Evolutionary conservation across 2,888 invertebrate species (phyloP), one percentile per base, ranked within the genome.

Genomic region (Apamea epomidion): DNA sequence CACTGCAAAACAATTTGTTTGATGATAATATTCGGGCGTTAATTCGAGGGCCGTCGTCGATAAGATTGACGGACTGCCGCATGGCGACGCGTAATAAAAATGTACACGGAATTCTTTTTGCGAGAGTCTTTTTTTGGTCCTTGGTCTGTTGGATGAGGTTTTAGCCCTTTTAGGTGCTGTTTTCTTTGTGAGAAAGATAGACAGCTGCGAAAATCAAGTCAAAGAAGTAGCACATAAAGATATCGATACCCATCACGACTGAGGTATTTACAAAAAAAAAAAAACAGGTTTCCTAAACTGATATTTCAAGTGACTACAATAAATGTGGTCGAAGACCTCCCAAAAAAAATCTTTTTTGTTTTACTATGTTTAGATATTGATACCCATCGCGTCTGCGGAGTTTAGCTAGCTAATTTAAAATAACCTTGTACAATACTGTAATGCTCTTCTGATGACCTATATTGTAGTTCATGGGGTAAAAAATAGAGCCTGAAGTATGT

Each of bases 11-110:
- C 91, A 93, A 93, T 93, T 93, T 92, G 91, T 92, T 91, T 91
- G 86, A 87, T 88, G 90, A 90, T 92, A 91, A 91, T 93, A 91
- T 92, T 91, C 87, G 83, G 90, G 92, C 92, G 92, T 92, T 93
- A 93, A 94, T 92, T 92, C 90, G 81, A 80, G 86, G 89, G 72
- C 81, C 77, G 78, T 88, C 91, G 83, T 87, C 91, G 89, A 90
- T 91, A 91, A 90, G 91, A 93, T 92, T 93, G 93, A 94, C 92
- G 89, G 81, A 81, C 85, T 78, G 83, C 77, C 71, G 58, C 67
- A 76, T 77, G 75, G 77, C 58, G 69, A 82, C 77, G 87, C 78
- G 85, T 86, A 89, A 89, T 88, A 90, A 88, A 89, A 92, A 90
- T 88, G 88, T 88, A 89, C 72, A 79, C 25, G 58, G 54, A 80